Evolutionary conservation across 1,140 invertebrate species (phyloP).

Genomic region (Aricia agestis): DNA sequence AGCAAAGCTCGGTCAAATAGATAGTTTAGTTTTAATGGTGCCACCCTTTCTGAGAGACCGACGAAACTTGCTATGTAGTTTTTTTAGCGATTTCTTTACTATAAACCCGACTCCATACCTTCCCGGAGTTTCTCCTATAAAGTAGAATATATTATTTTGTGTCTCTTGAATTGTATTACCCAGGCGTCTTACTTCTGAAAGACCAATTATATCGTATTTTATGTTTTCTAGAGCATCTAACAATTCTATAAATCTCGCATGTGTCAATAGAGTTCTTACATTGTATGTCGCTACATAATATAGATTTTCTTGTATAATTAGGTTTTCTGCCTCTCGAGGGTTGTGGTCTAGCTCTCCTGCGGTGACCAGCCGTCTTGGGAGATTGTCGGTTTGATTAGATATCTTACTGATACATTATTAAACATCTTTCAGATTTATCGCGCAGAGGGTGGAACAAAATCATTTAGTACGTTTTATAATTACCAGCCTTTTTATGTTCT

Average conservation of each 20-base stretch:
- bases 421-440: too few species aligned
- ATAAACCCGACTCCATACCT: too few species aligned
- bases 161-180: slow-evolving; percentile 1
- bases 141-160: not conserved
- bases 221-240: not conserved
- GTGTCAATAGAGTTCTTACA: not conserved
- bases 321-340: not conserved
- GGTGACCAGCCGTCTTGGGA: not conserved
- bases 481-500: too few species aligned
- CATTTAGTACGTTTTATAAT: too few species aligned
- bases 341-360: not conserved
- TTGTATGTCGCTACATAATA: not conserved
- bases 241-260: not conserved
- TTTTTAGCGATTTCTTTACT: too few species aligned
- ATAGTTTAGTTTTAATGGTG: not conserved
- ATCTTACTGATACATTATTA: too few species aligned
- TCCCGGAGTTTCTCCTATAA: slow-evolving; percentile 3
- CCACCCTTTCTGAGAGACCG: not conserved
- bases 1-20: too few species aligned
- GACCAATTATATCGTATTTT: not conserved
- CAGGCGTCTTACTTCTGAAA: not conserved
- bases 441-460: too few species aligned
- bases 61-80: not conserved
- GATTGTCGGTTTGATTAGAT: not conserved
- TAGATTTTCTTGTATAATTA: not conserved